These are phyloP conservation scores for Cnemophilus loriae DNA, from an alignment of 2,113 vertebrate genomes.

Conservation along the genomic window DNA sequence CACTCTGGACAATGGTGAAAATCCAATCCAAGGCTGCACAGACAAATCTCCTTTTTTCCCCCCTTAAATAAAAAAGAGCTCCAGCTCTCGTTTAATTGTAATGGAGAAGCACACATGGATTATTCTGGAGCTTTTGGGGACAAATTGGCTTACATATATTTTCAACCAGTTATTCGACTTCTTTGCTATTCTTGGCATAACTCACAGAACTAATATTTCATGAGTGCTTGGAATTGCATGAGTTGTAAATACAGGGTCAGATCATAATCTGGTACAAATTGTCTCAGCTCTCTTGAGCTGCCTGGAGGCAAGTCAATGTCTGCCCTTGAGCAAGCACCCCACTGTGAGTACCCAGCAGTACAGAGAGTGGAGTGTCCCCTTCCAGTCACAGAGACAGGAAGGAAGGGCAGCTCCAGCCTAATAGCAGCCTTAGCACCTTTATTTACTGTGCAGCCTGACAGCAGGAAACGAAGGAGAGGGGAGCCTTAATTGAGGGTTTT, in stretches of 20 bases:
- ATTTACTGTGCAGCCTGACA: not conserved
- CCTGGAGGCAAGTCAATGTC: not conserved
- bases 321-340: not conserved
- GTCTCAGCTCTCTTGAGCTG: not conserved
- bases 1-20: not conserved
- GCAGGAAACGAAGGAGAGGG: not conserved
- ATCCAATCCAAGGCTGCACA: not conserved
- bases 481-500: not conserved
- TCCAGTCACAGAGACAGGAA: not conserved
- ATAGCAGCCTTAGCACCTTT: not conserved
- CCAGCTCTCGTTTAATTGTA: not conserved
- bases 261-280: not conserved
- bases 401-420: not conserved
- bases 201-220: not conserved
- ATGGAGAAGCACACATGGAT: not conserved
- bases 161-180: not conserved
- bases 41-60: not conserved
- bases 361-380: not conserved
- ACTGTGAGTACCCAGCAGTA: not conserved
- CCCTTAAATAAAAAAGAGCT: not conserved
- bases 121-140: not conserved
- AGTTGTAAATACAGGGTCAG: not conserved
- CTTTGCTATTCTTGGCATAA: not conserved
- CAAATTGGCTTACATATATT: not conserved
- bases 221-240: not conserved